Evolutionary conservation across 2,797 vertebrate species (phyloP), one percentile per base, ranked within the genome.

Genomic region (Salarias fasciatus): DNA sequence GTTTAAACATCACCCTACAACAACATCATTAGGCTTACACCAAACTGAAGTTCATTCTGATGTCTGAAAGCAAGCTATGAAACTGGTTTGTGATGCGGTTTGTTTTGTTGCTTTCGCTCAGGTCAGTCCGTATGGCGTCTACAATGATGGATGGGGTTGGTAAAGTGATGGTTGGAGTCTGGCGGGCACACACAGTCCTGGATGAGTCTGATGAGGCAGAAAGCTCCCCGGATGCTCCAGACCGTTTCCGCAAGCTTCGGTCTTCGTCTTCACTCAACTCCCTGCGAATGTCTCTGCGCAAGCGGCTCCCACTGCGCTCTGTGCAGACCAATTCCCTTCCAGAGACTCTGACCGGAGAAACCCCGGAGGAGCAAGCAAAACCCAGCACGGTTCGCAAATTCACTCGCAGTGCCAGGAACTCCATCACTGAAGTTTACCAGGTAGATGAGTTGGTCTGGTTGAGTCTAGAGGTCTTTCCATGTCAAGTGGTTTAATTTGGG

Each of bases 371-470:
- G 33, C 87, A 89, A 59, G 90, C 89, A 8, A 91, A 91, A 56
- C 63, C 88, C 13, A 91, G 77, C 57, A 28, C 91, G 1, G 83
- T 95, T 47, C 90, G 77, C 63, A 91, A 85, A 49, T 88, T 98
- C 4, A 93, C 91, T 2, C 92, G 88, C 77, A 93, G 79, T 5
- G 95, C 97, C 28, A 94, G 90, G 79, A 94, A 87, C 31, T 92
- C 94, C 30, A 88, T 98, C 13, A 94, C 81, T 14, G 90, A 85
- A 2, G 71, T 95, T 54, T 97, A 94, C 45, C 95, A 97, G 95
- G 97, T 98, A 72, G 0, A 11, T 31, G 1, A 1, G 24, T 6
- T 13, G 0, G 2, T 28, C 0, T 35, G 43, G 8, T 30, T n/a
- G 15, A 2, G 41, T 35, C 10, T 53, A 9, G 30, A 48, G 8